Conservation (phyloP, 2,888 invertebrate species). For the Agrochola lychnidis region DNA sequence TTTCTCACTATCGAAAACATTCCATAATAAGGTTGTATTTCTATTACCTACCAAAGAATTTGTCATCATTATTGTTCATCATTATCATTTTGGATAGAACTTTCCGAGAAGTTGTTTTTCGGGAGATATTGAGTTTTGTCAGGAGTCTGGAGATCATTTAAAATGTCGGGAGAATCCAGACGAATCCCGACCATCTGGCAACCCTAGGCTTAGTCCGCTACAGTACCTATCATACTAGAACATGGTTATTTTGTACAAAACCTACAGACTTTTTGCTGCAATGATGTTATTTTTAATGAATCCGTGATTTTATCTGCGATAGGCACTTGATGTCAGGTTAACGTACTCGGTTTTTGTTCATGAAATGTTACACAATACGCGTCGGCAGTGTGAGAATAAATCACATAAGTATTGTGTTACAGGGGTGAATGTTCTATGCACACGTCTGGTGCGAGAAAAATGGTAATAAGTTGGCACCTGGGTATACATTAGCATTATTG, state of each 20-base stretch:
- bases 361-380: constrained; percentile 53
- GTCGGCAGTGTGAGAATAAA: constrained; percentile 55
- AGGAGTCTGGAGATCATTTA: no score
- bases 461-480: constrained; percentile 18
- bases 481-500: not conserved
- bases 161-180: no score
- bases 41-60: no score
- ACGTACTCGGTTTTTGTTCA: constrained; percentile 58
- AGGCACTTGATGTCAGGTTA: constrained; percentile 52
- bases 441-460: constrained; percentile 46
- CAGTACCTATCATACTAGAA: not conserved
- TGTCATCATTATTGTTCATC: no score
- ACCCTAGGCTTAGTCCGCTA: no score
- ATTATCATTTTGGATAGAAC: no score
- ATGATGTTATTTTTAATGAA: constrained; percentile 40
- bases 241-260: not conserved
- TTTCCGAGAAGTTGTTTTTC: no score
- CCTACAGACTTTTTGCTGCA: constrained; percentile 22
- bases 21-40: no score
- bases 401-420: constrained; percentile 48
- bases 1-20: no score
- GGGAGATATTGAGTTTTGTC: no score
- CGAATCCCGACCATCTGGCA: no score
- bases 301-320: constrained; percentile 38
- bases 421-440: constrained; percentile 41